Conservation (phyloP, 2,113 vertebrate species). For the Eurystomus gularis region DNA sequence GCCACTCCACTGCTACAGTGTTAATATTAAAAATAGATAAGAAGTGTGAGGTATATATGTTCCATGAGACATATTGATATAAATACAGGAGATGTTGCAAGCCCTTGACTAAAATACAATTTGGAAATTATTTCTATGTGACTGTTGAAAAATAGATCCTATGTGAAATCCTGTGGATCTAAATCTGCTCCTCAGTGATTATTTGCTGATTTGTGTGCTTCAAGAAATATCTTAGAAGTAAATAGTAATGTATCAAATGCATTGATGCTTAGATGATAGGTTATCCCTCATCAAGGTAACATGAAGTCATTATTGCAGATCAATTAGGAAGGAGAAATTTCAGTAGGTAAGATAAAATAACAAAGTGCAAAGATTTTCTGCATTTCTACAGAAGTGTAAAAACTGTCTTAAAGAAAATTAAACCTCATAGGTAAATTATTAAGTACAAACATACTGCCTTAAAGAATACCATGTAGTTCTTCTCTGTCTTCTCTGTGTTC, state of each 20-base stretch:
- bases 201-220: neutral
- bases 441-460: neutral
- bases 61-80: neutral
- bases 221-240: neutral
- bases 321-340: neutral
- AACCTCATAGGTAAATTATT: neutral
- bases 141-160: neutral
- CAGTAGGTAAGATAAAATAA: neutral
- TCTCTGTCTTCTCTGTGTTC: neutral
- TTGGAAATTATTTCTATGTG: neutral
- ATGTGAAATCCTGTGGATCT: neutral
- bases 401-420: neutral
- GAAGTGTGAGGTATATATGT: neutral
- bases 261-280: neutral
- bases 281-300: neutral
- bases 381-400: neutral
- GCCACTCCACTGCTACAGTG: neutral
- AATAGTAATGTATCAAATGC: neutral
- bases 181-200: neutral
- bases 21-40: neutral
- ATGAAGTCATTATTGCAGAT: neutral
- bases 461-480: neutral
- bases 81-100: neutral
- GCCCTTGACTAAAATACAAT: neutral
- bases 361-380: neutral